Conservation (phyloP, 2,888 invertebrate genomes). For the Mycalesis mineus region DNA sequence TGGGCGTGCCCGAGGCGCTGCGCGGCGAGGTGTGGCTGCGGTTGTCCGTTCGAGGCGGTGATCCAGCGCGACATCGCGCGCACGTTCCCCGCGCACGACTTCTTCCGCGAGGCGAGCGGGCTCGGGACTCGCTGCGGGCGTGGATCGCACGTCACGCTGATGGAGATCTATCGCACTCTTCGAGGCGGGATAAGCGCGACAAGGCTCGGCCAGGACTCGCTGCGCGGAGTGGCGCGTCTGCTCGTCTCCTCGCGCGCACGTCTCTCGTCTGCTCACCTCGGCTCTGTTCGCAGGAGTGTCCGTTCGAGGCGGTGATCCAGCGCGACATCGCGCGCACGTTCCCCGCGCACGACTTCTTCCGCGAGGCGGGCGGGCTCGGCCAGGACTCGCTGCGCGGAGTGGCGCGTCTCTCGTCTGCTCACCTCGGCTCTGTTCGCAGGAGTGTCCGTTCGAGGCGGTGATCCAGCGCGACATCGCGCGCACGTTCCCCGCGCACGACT, state of each 20-base stretch:
- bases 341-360: slow-evolving; percentile 99
- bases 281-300: slow-evolving; percentile 85
- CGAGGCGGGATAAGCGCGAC: too few relatives aligned
- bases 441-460: slow-evolving; percentile 95
- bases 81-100: slow-evolving; percentile 99
- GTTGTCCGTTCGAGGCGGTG: slow-evolving; percentile 92
- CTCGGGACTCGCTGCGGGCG: slow-evolving; percentile 94
- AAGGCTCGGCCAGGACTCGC: too few relatives aligned
- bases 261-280: too few relatives aligned
- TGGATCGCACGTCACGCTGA: slow-evolving; percentile 88
- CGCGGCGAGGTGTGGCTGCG: slow-evolving; percentile 99
- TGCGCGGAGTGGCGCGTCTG: too few relatives aligned
- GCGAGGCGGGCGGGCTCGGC: too few relatives aligned
- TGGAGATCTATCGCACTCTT: slow-evolving; percentile 94
- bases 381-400: too few relatives aligned
- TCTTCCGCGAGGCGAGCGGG: slow-evolving; percentile 96
- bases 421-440: slow-evolving; percentile 80
- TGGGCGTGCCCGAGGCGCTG: slow-evolving; percentile 96
- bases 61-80: slow-evolving; percentile 98
- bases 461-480: too few relatives aligned
- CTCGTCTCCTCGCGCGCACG: too few relatives aligned
- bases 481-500: too few relatives aligned
- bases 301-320: slow-evolving; percentile 96
- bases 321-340: too few relatives aligned
- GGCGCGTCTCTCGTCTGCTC: too few relatives aligned